phyloP scores from a whole-genome alignment of 1,140 invertebrate species.

The Heliconius melpomene region DNA sequence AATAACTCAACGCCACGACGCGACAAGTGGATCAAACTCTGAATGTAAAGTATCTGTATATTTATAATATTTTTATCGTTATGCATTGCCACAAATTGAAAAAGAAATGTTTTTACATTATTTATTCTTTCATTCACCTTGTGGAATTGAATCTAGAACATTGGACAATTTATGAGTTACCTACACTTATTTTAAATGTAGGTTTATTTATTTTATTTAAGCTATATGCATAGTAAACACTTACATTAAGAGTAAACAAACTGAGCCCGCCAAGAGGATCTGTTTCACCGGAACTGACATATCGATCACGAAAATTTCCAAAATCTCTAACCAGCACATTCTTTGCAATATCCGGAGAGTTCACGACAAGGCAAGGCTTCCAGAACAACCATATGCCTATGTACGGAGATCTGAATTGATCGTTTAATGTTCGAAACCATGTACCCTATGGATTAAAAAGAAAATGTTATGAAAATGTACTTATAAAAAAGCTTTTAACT shows the following conservation, averaged over 20 bases:
- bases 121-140: too few relatives aligned
- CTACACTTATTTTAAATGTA: neutral
- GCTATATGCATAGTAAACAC: neutral
- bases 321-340: slow-evolving; percentile 54
- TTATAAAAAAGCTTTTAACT: too few relatives aligned
- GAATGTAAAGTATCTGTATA: neutral
- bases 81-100: too few relatives aligned
- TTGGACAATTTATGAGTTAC: neutral
- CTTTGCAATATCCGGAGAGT: slow-evolving; percentile 49
- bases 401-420: slow-evolving; percentile 45
- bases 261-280: slow-evolving; percentile 54
- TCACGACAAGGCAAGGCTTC: slow-evolving; percentile 56
- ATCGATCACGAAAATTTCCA: slow-evolving; percentile 54
- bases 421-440: slow-evolving; percentile 43
- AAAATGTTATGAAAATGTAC: neutral
- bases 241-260: slow-evolving; percentile 57
- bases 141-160: too few relatives aligned
- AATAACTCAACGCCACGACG: too few relatives aligned
- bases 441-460: slow-evolving; percentile 40
- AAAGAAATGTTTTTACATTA: too few relatives aligned
- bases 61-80: too few relatives aligned
- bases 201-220: neutral
- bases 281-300: slow-evolving; percentile 42
- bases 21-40: too few relatives aligned
- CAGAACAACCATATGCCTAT: slow-evolving; percentile 61